phyloP scores from a whole-genome alignment of 2,888 invertebrate genomes.

The Matsumyia berberina region DNA sequence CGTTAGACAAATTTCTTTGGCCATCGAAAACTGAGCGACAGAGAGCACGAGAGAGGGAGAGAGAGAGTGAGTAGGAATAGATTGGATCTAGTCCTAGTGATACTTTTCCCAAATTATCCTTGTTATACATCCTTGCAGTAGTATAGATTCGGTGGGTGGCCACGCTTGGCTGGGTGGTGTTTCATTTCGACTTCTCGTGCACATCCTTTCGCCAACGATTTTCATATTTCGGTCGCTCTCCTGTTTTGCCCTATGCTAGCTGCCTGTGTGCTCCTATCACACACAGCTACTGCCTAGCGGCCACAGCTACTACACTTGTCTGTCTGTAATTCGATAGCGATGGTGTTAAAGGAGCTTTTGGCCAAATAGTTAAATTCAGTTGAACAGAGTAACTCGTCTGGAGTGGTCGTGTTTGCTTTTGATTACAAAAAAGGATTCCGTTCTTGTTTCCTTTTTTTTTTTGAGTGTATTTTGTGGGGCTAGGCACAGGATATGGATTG shows the following conservation, averaged over 20 bases:
- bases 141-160: conserved; percentile 20
- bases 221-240: conserved; percentile 50
- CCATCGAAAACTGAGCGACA: not conserved
- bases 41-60: conserved; percentile 26
- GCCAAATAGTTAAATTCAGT: conserved; percentile 77
- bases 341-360: conserved; percentile 77
- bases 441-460: conserved; percentile 25
- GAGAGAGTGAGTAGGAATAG: conserved; percentile 35
- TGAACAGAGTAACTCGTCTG: conserved; percentile 78
- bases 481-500: conserved; percentile 67
- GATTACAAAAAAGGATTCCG: conserved; percentile 62
- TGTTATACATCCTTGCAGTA: conserved; percentile 59
- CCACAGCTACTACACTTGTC: conserved; percentile 63
- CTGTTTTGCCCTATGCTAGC: conserved; percentile 49
- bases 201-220: conserved; percentile 30
- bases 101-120: conserved; percentile 73
- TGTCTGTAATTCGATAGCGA: conserved; percentile 71
- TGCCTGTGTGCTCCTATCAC: conserved; percentile 40
- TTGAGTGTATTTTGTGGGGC: conserved; percentile 28
- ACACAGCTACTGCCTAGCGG: conserved; percentile 61
- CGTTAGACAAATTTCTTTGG: conserved; percentile 47
- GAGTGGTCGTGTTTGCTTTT: conserved; percentile 78
- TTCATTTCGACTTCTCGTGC: conserved; percentile 58
- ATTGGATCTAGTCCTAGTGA: conserved; percentile 73
- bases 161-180: conserved; percentile 35